Base-by-base conservation (phyloP, 1,140 invertebrate genomes). In the Mactra quadrangularis region DNA sequence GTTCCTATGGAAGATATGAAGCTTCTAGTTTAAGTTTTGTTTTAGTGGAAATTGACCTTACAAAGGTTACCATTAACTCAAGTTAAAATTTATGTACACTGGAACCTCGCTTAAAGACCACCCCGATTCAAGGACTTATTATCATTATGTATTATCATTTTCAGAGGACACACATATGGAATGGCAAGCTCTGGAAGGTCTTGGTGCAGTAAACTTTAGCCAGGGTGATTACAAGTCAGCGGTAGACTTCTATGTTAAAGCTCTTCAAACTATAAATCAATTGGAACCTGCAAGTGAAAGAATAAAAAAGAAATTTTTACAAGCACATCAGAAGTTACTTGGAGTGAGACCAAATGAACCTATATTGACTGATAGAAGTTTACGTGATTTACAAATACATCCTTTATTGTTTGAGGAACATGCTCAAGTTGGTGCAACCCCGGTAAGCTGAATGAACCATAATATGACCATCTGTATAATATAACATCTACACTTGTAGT, bases 121-220 rank as follows among this genome's bases (percentile, higher is more conserved):
- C n/a, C n/a, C n/a, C n/a, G n/a, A n/a, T n/a, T n/a, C n/a, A n/a
- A n/a, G n/a, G n/a, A n/a, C n/a, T n/a, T n/a, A n/a, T n/a, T n/a
- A n/a, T n/a, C n/a, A n/a, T n/a, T n/a, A n/a, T n/a, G n/a, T n/a
- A n/a, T n/a, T n/a, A n/a, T n/a, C n/a, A 52, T 62, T 64, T 75
- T 13, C 59, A 90, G 89, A 71, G 53, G 88, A 89, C 71, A 84
- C 57, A 13, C 77, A 86, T n/a, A 84, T 82, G 22, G 82, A 86
- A 31, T 90, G 89, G 89, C 89, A 90, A 70, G 85, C 88, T 0
- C 57, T 87, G 22, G 89, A 90, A 66, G 89, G 89, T 22, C 72
- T 89, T 0, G 89, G 88, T 2, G 87, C 85, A 41, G 88, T 89
- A 13, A 81, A 83, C 11, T 90, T 85, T 71, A 84, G 82, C 53